A percentile compares a stretch with the other conserved stretches of the same genome.
These are phyloP conservation scores for Shargacucullia verbasci DNA, from an alignment of 2,888 invertebrate genomes.

Conservation along the genomic window DNA sequence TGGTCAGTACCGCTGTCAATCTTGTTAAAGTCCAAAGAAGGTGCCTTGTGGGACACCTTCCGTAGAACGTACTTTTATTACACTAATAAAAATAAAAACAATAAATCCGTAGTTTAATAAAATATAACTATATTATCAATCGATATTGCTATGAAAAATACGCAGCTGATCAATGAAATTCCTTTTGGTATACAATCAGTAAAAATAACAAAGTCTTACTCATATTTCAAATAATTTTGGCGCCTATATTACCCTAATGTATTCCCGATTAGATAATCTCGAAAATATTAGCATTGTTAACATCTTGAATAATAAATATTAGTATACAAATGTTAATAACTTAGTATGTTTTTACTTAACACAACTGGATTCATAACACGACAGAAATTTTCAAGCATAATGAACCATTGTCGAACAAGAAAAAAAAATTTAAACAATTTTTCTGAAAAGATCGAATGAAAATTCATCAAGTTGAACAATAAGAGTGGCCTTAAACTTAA, in stretches of 20 bases:
- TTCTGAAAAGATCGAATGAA: constrained; percentile 52
- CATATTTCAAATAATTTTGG: background rate
- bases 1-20: too few relatives aligned
- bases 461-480: constrained; percentile 54
- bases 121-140: too few relatives aligned
- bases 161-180: too few relatives aligned
- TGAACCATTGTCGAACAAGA: constrained; percentile 35
- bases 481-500: constrained; percentile 62
- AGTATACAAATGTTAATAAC: constrained; percentile 11
- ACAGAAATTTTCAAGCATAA: constrained; percentile 26
- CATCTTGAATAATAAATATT: constrained; percentile 2
- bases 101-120: too few relatives aligned
- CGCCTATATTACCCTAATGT: background rate
- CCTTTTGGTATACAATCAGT: too few relatives aligned
- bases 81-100: too few relatives aligned
- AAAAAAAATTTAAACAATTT: constrained; percentile 28
- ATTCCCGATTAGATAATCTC: background rate
- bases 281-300: background rate
- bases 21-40: background rate
- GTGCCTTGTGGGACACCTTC: background rate
- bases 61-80: background rate
- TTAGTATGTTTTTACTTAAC: constrained; percentile 9
- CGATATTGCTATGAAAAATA: background rate
- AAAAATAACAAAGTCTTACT: background rate
- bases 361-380: constrained; percentile 11